Percentiles rank a stretch among this genome's conserved stretches.
phyloP scores from a whole-genome alignment of 2,113 vertebrate genomes.

The Onychostoma macrolepis region DNA sequence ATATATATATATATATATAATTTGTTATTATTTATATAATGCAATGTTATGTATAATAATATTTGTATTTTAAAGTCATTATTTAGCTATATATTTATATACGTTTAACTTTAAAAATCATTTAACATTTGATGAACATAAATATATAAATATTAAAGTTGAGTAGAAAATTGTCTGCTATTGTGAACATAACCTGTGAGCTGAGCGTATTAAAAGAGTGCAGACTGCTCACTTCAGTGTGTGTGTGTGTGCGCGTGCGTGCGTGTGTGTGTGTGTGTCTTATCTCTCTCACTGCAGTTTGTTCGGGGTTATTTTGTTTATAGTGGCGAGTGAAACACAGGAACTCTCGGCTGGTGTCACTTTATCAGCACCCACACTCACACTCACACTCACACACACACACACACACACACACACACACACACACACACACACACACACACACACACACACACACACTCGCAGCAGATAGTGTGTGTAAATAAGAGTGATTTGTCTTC shows the following conservation, averaged over 20 bases:
- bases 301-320: slow-evolving; percentile 38
- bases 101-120: too few relatives aligned
- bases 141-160: too few relatives aligned
- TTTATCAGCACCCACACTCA: slow-evolving; percentile 6
- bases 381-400: slow-evolving; percentile 26
- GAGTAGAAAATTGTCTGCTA: neutral
- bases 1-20: too few relatives aligned
- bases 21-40: too few relatives aligned
- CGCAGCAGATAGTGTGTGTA: slow-evolving; percentile 57
- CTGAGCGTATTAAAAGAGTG: neutral
- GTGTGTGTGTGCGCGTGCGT: slow-evolving; percentile 15
- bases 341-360: neutral
- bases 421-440: slow-evolving; percentile 27
- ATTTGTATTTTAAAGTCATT: too few relatives aligned
- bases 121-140: too few relatives aligned
- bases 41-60: too few relatives aligned
- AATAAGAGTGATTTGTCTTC: slow-evolving; percentile 56
- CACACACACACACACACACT: slow-evolving; percentile 7
- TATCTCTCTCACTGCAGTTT: slow-evolving; percentile 42
- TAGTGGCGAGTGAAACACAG: slow-evolving; percentile 20
- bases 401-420: slow-evolving; percentile 18
- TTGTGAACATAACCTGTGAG: neutral
- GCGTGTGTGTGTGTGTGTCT: neutral
- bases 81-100: too few relatives aligned
- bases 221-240: neutral